phyloP scores from a whole-genome alignment of 2,888 invertebrate genomes.

The Diarsia mendica region DNA sequence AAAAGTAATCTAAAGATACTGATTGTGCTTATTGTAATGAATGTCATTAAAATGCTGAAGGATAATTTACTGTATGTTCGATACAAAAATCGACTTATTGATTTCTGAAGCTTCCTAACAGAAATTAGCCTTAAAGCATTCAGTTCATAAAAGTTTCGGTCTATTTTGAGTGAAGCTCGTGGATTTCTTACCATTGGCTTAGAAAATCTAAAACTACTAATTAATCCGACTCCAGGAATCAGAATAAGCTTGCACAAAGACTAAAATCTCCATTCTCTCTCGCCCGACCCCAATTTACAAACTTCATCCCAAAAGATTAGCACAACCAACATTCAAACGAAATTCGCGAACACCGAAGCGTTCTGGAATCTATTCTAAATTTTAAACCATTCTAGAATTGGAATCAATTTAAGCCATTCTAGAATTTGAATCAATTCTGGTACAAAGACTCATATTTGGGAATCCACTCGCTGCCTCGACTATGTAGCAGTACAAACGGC shows the following conservation, averaged over 20 bases:
- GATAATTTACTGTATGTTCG: too few species aligned
- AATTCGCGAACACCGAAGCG: constrained; percentile 44
- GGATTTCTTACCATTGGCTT: neutral
- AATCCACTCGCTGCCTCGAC: constrained; percentile 51
- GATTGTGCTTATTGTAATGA: too few species aligned
- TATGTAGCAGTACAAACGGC: constrained; percentile 51
- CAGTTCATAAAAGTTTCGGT: too few species aligned
- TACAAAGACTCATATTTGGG: constrained; percentile 63
- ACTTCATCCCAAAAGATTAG: constrained; percentile 56
- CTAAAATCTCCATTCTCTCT: constrained; percentile 23
- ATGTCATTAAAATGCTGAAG: too few species aligned
- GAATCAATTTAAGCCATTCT: constrained; percentile 55
- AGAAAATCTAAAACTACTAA: constrained; percentile 16
- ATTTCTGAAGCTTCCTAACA: neutral
- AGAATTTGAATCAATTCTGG: constrained; percentile 56
- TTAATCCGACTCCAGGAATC: constrained; percentile 25
- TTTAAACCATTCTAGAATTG: constrained; percentile 59
- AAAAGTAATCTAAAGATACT: neutral
- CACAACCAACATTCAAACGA: constrained; percentile 57
- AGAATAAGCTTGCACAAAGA: constrained; percentile 19
- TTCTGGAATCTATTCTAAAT: constrained; percentile 54
- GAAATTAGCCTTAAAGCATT: neutral
- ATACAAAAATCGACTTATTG: too few species aligned
- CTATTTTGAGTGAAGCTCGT: neutral
- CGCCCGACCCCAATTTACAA: constrained; percentile 37